phyloP scores from a whole-genome alignment of 2,797 vertebrate species.

The Myoxocephalus aenaeus region DNA sequence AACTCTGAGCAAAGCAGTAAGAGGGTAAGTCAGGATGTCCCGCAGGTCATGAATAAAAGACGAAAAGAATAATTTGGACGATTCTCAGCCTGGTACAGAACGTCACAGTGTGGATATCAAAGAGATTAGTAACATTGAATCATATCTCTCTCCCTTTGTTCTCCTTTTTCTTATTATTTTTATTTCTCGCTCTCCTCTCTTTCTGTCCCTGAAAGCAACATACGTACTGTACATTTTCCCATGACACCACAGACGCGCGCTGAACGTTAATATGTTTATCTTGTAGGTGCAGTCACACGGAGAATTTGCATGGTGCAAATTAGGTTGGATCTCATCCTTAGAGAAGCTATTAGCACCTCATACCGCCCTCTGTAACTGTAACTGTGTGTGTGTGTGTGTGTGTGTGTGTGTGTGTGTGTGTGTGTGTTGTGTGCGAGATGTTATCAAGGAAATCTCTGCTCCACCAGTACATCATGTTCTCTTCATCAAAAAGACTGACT shows the following conservation, averaged over 20 bases:
- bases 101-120: conserved; percentile 59
- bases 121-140: conserved; percentile 44
- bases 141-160: conserved; percentile 5
- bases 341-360: conserved; percentile 66
- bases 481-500: conserved; percentile 33
- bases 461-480: conserved; percentile 51
- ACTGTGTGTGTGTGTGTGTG: conserved; percentile 19
- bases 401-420: conserved; percentile 29
- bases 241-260: conserved; percentile 12
- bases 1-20: conserved; percentile 64
- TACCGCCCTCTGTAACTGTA: conserved; percentile 30
- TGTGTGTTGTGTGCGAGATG: conserved; percentile 21
- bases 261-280: conserved; percentile 45
- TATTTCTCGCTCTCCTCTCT: not conserved
- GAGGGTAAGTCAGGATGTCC: conserved; percentile 64
- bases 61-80: conserved; percentile 62
- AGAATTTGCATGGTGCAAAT: conserved; percentile 69
- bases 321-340: conserved; percentile 65
- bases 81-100: conserved; percentile 50
- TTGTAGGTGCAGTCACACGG: conserved; percentile 52
- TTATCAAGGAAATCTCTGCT: conserved; percentile 58
- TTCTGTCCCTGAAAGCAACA: conserved; percentile 19
- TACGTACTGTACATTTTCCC: not conserved
- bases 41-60: conserved; percentile 75
- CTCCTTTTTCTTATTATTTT: conserved; percentile 4